Evolutionary conservation across 2,113 vertebrate genomes (phyloP).

Genomic region (Oceanites oceanicus): DNA sequence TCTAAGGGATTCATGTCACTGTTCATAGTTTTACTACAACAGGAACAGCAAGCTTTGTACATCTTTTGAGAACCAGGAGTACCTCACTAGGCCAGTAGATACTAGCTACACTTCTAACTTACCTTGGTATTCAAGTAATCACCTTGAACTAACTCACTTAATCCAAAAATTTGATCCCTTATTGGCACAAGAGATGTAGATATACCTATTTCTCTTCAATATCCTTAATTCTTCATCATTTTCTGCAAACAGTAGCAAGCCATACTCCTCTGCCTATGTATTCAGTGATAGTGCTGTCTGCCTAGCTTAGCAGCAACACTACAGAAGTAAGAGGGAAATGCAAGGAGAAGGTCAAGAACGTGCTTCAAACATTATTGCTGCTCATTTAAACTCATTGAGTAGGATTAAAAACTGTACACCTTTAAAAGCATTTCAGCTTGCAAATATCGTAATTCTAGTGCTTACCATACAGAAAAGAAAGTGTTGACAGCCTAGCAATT

Average conservation of each 20-base stretch:
- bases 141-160: background rate
- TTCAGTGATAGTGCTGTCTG: background rate
- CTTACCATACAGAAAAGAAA: background rate
- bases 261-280: background rate
- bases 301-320: background rate
- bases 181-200: background rate
- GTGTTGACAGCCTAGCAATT: background rate
- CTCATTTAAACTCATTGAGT: background rate
- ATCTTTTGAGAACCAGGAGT: background rate
- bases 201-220: background rate
- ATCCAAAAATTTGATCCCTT: background rate
- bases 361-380: background rate
- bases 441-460: background rate
- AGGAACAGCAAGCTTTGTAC: background rate
- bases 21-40: constrained; percentile 34
- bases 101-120: background rate
- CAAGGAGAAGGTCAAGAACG: background rate
- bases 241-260: background rate
- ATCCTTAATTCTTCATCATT: background rate
- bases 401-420: background rate
- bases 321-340: background rate
- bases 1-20: constrained; percentile 49
- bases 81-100: background rate
- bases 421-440: background rate
- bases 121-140: background rate